Evolutionary conservation across 2,113 vertebrate species (phyloP).

Genomic region (Crotophaga sulcirostris): DNA sequence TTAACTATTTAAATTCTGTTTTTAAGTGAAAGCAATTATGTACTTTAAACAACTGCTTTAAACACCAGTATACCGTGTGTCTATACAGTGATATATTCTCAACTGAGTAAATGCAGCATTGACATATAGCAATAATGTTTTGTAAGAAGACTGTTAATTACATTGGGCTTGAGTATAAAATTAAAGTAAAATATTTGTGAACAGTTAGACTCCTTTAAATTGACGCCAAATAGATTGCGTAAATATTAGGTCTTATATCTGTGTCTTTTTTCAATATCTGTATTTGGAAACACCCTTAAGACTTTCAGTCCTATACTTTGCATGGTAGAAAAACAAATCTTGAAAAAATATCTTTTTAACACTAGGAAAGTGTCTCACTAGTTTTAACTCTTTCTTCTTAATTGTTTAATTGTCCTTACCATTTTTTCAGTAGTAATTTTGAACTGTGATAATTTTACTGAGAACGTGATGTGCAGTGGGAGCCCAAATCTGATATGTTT

Average conservation of each 20-base stretch:
- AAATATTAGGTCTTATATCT: background rate
- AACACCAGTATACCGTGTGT: background rate
- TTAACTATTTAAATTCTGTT: background rate
- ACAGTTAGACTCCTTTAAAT: background rate
- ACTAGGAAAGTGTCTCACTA: background rate
- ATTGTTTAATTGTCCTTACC: background rate
- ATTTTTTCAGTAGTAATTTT: background rate
- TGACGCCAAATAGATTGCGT: background rate
- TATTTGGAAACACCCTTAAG: background rate
- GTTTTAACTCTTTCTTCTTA: background rate
- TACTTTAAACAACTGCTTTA: background rate
- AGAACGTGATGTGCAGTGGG: background rate
- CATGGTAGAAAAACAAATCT: background rate
- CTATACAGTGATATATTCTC: background rate
- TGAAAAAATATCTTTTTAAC: background rate
- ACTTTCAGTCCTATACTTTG: background rate
- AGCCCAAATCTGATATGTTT: background rate
- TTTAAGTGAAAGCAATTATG: background rate
- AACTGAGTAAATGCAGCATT: background rate
- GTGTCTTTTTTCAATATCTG: background rate
- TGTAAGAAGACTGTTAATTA: background rate
- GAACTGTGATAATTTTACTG: background rate
- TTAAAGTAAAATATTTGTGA: background rate
- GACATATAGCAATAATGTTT: background rate
- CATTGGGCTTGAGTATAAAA: background rate